phyloP scores from a whole-genome alignment of 2,888 invertebrate genomes.

The Crepidodera aurea region DNA sequence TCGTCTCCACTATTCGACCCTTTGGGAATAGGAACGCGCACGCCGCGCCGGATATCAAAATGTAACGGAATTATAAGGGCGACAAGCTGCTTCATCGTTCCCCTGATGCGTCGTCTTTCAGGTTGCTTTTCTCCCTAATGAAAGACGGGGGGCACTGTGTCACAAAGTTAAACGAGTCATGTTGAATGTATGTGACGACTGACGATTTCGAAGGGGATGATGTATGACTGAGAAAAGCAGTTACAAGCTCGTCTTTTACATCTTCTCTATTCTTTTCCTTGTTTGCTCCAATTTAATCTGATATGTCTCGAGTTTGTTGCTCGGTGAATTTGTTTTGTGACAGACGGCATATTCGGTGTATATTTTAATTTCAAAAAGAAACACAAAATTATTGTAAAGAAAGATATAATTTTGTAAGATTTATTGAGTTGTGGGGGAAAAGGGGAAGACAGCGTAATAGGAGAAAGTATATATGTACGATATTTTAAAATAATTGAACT shows the following conservation, averaged over 20 bases:
- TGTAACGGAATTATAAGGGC: constrained; percentile 46
- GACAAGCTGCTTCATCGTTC: constrained; percentile 47
- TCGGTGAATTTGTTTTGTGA: background rate
- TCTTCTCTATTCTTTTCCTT: background rate
- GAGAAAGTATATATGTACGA: no score
- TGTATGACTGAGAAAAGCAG: background rate
- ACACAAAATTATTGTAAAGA: no score
- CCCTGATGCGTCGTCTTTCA: constrained; percentile 32
- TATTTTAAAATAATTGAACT: no score
- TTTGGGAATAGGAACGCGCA: constrained; percentile 14
- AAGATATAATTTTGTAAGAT: no score
- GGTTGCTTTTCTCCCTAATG: constrained; percentile 25
- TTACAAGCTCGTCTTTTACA: background rate
- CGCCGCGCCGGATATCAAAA: constrained; percentile 39
- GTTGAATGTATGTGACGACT: constrained; percentile 9
- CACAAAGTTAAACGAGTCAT: constrained; percentile 19
- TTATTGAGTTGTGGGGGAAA: no score
- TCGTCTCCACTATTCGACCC: background rate
- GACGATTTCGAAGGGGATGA: background rate
- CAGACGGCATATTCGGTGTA: no score
- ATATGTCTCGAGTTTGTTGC: background rate
- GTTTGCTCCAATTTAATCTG: background rate
- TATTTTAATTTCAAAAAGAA: no score
- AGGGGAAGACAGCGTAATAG: no score
- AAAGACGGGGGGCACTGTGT: constrained; percentile 23